A percentile compares a stretch with the other conserved stretches of the same genome.
phyloP scores from a whole-genome alignment of 2,888 invertebrate species.

The Elmis aenea region DNA sequence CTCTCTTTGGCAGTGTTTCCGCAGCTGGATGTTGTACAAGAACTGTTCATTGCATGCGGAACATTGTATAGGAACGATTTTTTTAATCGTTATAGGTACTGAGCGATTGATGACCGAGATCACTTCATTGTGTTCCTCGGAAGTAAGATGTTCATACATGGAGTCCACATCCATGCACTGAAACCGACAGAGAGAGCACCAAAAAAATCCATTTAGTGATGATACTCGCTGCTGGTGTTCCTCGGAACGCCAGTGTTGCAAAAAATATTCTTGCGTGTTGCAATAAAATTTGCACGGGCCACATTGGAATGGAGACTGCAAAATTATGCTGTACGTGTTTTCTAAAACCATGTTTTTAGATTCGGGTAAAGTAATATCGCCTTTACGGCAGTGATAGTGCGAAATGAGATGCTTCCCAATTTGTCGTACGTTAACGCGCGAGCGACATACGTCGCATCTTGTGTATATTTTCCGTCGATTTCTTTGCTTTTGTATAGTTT shows the following conservation, averaged over 20 bases:
- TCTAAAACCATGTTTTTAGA: constrained; percentile 63
- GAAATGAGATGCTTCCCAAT: constrained; percentile 84
- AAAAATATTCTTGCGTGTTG: constrained; percentile 66
- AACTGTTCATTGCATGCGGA: constrained; percentile 63
- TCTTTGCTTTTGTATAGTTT: constrained; percentile 1
- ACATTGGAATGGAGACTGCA: constrained; percentile 83
- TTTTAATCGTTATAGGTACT: constrained; percentile 72
- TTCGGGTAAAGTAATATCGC: constrained; percentile 54
- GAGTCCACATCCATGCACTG: constrained; percentile 57
- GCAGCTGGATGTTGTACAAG: constrained; percentile 69
- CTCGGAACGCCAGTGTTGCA: constrained; percentile 68
- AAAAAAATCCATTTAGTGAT: constrained; percentile 56
- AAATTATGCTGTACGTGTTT: constrained; percentile 72
- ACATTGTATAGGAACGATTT: constrained; percentile 61
- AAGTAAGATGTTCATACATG: constrained; percentile 65
- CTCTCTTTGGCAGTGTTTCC: constrained; percentile 54
- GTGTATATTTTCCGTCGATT: constrained; percentile 54
- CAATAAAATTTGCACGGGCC: constrained; percentile 79
- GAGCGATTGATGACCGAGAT: constrained; percentile 72
- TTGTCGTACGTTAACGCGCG: constrained; percentile 60
- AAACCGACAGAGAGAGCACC: constrained; percentile 71
- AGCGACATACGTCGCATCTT: constrained; percentile 68
- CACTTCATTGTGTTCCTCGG: constrained; percentile 66
- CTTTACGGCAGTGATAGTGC: constrained; percentile 76
- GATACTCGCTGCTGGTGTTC: constrained; percentile 53